Evolutionary conservation across 37 sponge, comb jelly and placozoan species (phyloP), one percentile per base, ranked within the genome.

Genomic region (Diacarnus erythraeanus): DNA sequence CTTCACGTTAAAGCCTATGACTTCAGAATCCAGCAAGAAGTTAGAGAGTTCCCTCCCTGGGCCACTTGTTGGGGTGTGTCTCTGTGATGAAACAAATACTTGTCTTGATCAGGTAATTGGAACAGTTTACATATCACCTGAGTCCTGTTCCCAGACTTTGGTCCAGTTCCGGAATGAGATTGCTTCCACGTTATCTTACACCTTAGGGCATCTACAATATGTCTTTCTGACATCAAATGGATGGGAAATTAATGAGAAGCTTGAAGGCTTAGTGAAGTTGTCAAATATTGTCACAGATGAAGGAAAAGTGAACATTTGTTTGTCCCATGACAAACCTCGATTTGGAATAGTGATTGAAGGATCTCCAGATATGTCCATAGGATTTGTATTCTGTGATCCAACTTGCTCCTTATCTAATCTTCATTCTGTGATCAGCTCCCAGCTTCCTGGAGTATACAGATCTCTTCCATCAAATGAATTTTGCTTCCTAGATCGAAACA

Each of bases 401-500:
- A 41, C 31, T 3, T 36, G n/a, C 39, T 68, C 73, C 36, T 20
- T 88, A 29, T 21, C n/a, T 9, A 35, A 80, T 22, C 40, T 94
- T 9, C 38, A 42, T 23, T 5, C 43, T 27, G 77, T 79, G 66
- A 76, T 90, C 12, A 54, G 38, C 42, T 30, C 41, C 0, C 91
- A 94, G 42, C 77, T 90, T 22, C 71, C 84, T 15, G 31, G 22
- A 33, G 63, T 89, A 17, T 73, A 77, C 47, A 42, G 69, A 22
- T 27, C 67, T 37, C 44, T 78, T 17, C 20, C 17, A 4, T 38
- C 44, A 25, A 25, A 2, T 0, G 72, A 47, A 29, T 76, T 82
- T 34, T 41, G 44, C 18, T 69, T 90, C 66, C 57, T 94, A 44
- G 94, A 94, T 79, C 80, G 57, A 51, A 94, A 94, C 41, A 71